Conservation (phyloP, 2,113 vertebrate genomes). For the Charina bottae region DNA sequence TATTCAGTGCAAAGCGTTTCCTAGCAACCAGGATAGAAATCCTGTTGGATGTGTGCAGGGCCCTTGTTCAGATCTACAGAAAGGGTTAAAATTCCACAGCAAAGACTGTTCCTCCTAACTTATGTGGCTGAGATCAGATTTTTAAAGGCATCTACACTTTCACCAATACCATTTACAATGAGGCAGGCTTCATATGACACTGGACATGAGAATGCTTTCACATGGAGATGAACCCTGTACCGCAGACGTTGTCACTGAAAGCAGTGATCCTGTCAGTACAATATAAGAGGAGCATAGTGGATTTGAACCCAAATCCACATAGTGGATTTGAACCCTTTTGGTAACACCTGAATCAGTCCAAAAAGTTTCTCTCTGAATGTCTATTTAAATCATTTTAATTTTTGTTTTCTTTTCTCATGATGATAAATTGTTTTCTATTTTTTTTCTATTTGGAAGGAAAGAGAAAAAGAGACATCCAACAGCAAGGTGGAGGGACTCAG, state of each 20-base stretch:
- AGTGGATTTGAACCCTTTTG: background rate
- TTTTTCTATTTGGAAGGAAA: background rate
- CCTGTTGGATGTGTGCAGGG: background rate
- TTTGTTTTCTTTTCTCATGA: background rate
- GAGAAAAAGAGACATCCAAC: background rate
- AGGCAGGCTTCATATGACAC: background rate
- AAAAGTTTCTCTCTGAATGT: background rate
- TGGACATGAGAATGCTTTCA: background rate
- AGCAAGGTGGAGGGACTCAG: background rate
- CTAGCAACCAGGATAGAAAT: background rate
- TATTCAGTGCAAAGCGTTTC: background rate
- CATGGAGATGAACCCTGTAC: background rate
- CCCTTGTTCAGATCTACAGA: background rate
- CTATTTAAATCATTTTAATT: background rate
- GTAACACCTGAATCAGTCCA: background rate
- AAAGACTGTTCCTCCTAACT: background rate
- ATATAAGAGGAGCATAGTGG: background rate
- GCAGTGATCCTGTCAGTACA: background rate
- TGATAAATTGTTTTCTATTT: background rate
- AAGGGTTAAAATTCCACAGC: background rate
- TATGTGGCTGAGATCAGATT: background rate
- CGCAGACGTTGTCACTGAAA: background rate
- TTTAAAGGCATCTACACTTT: background rate
- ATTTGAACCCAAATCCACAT: no score
- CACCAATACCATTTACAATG: background rate